These are phyloP conservation scores for Ictalurus furcatus DNA, from an alignment of 2,113 vertebrate genomes.

Conservation along the genomic window DNA sequence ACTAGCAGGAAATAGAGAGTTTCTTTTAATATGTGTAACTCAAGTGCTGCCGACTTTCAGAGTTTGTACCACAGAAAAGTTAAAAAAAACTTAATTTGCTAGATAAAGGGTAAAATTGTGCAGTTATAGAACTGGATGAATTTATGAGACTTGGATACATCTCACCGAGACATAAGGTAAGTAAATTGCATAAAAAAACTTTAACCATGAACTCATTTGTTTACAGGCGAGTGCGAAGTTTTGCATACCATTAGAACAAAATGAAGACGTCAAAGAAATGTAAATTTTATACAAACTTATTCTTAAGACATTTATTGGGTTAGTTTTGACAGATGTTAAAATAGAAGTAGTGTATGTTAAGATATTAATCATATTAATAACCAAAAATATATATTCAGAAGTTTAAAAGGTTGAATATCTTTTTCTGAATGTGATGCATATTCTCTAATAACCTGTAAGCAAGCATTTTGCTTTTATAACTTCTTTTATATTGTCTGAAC, in stretches of 20 bases:
- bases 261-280: not conserved
- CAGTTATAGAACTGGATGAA: not conserved
- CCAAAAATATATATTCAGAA: not conserved
- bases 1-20: conserved; percentile 74
- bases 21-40: conserved; percentile 69
- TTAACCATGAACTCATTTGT: not conserved
- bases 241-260: not conserved
- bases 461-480: no score
- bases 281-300: not conserved
- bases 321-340: not conserved
- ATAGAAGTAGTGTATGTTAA: no score
- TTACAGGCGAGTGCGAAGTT: not conserved
- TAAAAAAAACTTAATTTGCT: not conserved
- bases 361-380: not conserved
- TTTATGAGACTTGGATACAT: conserved; percentile 3
- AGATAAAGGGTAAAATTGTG: not conserved
- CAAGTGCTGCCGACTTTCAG: not conserved
- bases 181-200: not conserved
- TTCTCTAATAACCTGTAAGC: not conserved
- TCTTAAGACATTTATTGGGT: not conserved
- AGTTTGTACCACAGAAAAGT: conserved; percentile 13
- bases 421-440: not conserved
- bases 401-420: not conserved
- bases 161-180: conserved; percentile 29
- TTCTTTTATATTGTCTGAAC: not conserved